These are phyloP conservation scores for Sprattus sprattus DNA, from an alignment of 2,113 vertebrate species.

Conservation along the genomic window DNA sequence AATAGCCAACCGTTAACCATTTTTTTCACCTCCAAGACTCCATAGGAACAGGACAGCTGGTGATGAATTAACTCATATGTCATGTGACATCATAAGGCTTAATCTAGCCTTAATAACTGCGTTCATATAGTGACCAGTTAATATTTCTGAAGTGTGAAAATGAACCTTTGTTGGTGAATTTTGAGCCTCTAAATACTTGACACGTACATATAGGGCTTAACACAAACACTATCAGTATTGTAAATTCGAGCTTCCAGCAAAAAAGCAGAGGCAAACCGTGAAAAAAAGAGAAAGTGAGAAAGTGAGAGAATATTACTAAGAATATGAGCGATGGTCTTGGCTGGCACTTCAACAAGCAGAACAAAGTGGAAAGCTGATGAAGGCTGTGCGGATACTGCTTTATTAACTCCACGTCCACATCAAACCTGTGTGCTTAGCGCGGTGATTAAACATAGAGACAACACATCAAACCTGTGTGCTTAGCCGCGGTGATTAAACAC, in stretches of 20 bases:
- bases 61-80: neutral
- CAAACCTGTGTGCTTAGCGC: slow-evolving; percentile 68
- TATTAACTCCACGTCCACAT: slow-evolving; percentile 76
- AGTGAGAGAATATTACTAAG: slow-evolving; percentile 27
- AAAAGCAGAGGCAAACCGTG: neutral
- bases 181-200: neutral
- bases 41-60: neutral
- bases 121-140: neutral
- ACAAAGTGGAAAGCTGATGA: slow-evolving; percentile 68
- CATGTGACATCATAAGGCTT: neutral
- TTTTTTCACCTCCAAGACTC: neutral
- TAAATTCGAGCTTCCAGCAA: neutral
- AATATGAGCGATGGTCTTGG: slow-evolving; percentile 28
- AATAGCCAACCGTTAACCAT: slow-evolving; percentile 45
- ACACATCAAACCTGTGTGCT: slow-evolving; percentile 74
- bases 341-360: slow-evolving; percentile 48
- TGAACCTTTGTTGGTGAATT: neutral
- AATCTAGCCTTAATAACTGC: neutral
- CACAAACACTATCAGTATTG: neutral
- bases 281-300: slow-evolving; percentile 11
- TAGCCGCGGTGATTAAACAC: slow-evolving; percentile 68
- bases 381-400: slow-evolving; percentile 69
- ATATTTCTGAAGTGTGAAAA: neutral
- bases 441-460: slow-evolving; percentile 74
- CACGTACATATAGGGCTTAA: neutral